A percentile compares a stretch with the other conserved stretches of the same genome.
These are phyloP conservation scores for Daphoenositta chrysoptera DNA, from an alignment of 2,113 vertebrate genomes.

Conservation along the genomic window DNA sequence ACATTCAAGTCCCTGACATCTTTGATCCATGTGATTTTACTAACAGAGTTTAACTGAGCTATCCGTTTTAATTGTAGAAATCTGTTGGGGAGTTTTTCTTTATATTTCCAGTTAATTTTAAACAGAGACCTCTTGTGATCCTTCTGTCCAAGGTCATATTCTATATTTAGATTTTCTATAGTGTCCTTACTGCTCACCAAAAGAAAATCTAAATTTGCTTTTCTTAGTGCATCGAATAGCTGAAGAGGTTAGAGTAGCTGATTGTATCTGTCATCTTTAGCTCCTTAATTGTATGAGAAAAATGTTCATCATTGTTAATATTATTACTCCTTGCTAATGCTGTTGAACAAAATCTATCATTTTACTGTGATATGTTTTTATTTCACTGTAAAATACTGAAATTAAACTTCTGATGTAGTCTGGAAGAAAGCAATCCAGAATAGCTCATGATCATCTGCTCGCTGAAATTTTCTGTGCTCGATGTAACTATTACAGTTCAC, in stretches of 20 bases:
- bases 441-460: background rate
- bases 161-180: background rate
- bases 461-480: background rate
- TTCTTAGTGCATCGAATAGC: background rate
- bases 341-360: background rate
- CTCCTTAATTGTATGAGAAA: background rate
- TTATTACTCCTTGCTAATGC: background rate
- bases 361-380: background rate
- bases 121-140: background rate
- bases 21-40: background rate
- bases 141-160: background rate
- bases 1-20: background rate
- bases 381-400: conserved; percentile 14
- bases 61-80: background rate
- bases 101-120: background rate
- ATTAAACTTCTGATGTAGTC: background rate
- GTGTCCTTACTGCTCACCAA: background rate
- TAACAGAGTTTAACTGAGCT: background rate
- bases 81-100: background rate
- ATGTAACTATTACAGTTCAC: background rate
- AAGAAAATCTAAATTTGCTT: background rate
- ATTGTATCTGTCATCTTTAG: conserved; percentile 17
- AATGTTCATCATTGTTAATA: conserved; percentile 7
- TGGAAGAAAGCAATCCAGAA: background rate
- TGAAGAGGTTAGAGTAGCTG: background rate